Percentiles rank a stretch among this genome's conserved stretches.
These are phyloP conservation scores for Gymnogyps californianus DNA, from an alignment of 2,113 vertebrate species.

Conservation along the genomic window DNA sequence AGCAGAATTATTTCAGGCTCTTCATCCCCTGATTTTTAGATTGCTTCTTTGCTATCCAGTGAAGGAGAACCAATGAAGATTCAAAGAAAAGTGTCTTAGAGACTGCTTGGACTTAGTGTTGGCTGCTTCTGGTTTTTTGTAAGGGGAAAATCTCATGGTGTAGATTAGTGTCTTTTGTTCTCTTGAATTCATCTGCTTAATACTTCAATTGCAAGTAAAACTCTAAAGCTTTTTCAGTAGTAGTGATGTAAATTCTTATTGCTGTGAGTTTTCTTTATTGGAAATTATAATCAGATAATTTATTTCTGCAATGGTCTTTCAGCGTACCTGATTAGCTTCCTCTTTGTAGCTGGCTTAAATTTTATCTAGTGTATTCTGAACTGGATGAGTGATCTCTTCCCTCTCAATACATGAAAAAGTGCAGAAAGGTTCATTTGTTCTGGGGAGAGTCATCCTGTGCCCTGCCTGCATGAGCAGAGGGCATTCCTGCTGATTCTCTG, in stretches of 20 bases:
- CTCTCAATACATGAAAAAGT: rapidly evolving
- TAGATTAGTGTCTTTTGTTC: not conserved
- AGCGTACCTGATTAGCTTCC: rapidly evolving
- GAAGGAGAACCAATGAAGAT: not conserved
- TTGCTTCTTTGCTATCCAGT: rapidly evolving
- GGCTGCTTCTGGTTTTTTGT: not conserved
- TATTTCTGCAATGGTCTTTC: not conserved
- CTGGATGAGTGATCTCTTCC: rapidly evolving
- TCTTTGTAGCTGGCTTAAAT: not conserved
- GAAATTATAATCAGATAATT: not conserved
- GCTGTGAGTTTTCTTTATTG: not conserved
- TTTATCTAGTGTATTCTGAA: rapidly evolving
- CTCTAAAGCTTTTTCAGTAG: not conserved
- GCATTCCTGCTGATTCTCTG: not conserved
- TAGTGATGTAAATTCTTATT: not conserved
- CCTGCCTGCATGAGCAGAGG: not conserved
- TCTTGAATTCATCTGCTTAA: not conserved
- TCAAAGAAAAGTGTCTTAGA: not conserved
- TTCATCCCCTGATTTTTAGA: not conserved
- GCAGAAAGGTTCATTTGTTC: not conserved
- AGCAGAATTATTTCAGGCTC: not conserved
- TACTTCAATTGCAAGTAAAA: not conserved
- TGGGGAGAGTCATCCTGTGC: rapidly evolving
- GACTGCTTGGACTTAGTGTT: rapidly evolving
- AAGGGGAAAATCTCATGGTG: not conserved